Conservation (phyloP, 2,113 vertebrate genomes). For the Myotis brandtii region DNA sequence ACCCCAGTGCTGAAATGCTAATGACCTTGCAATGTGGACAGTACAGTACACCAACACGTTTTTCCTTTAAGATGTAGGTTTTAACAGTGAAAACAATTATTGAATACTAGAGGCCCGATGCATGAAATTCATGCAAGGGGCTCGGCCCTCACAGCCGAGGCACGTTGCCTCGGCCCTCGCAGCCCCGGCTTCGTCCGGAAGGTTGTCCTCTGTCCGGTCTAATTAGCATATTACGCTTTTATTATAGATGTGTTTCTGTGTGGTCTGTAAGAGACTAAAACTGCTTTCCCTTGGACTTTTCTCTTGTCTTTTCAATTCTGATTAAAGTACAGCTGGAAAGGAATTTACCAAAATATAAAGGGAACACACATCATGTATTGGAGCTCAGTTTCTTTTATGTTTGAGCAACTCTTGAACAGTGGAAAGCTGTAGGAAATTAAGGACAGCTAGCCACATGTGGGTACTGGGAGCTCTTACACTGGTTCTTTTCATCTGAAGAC, state of each 20-base stretch:
- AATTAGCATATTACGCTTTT: no score
- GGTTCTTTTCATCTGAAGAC: neutral
- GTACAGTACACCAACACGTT: neutral
- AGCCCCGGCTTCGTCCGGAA: no score
- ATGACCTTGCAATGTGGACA: neutral
- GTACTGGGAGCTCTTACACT: neutral
- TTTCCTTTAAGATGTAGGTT: constrained; percentile 6
- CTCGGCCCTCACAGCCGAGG: no score
- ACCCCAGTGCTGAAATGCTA: neutral
- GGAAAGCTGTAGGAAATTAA: neutral
- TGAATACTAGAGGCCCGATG: neutral
- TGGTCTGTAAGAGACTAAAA: constrained; percentile 54
- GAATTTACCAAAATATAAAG: constrained; percentile 45
- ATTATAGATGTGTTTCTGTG: neutral
- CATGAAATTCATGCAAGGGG: no score
- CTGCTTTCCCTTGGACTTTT: neutral
- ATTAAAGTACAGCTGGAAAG: constrained; percentile 58
- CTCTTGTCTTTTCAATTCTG: constrained; percentile 41
- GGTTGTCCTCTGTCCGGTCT: no score
- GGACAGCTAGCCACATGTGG: neutral
- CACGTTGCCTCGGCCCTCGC: no score
- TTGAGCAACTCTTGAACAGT: constrained; percentile 38
- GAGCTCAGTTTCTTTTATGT: constrained; percentile 17
- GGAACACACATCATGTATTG: constrained; percentile 38
- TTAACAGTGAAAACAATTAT: neutral